phyloP scores from a whole-genome alignment of 2,113 vertebrate species.

The Puntigrus tetrazona region DNA sequence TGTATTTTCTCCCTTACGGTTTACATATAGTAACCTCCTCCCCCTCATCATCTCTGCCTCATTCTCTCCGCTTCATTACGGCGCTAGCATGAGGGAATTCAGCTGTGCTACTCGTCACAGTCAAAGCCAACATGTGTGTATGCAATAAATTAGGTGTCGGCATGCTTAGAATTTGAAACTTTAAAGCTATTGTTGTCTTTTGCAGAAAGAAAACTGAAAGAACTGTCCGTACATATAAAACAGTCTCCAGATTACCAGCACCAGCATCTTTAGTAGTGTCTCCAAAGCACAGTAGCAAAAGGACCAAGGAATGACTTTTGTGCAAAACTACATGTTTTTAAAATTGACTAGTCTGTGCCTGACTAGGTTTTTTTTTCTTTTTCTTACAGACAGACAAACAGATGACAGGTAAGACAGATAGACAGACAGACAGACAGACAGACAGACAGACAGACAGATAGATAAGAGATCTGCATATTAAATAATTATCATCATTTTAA shows the following conservation, averaged over 20 bases:
- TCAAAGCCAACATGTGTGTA: constrained; percentile 32
- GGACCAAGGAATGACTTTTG: background rate
- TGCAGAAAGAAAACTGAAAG: background rate
- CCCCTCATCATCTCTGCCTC: background rate
- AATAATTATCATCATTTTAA: background rate
- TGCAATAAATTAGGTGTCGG: constrained; percentile 41
- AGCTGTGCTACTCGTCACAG: constrained; percentile 10
- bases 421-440: background rate
- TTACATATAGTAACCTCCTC: background rate
- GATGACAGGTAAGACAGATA: background rate
- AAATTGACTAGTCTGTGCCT: background rate
- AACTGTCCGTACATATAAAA: background rate
- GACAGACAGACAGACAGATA: background rate
- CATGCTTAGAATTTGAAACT: constrained; percentile 16
- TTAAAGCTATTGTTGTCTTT: background rate
- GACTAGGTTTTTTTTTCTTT: no score
- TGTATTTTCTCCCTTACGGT: background rate
- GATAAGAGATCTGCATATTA: background rate
- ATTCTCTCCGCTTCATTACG: constrained; percentile 38
- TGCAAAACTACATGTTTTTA: background rate
- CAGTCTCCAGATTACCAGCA: background rate
- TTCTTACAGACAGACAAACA: background rate
- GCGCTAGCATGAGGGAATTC: background rate
- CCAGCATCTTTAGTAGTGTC: background rate
- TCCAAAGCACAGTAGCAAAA: background rate